phyloP scores from a whole-genome alignment of 2,888 invertebrate species.

The Melangyna quadrimaculata region DNA sequence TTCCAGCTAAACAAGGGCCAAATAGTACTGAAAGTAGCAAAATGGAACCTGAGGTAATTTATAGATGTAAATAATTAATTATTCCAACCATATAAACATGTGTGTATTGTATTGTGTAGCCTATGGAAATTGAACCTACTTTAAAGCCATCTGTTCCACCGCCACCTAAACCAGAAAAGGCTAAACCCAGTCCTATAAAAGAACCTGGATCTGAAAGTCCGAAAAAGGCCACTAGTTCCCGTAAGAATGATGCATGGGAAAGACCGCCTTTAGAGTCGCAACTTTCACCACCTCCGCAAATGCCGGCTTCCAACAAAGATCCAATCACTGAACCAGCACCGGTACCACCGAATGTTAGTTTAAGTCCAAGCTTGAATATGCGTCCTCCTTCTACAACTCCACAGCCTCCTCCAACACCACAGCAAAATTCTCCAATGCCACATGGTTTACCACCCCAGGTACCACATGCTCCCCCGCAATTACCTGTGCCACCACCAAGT shows the following conservation, averaged over 20 bases:
- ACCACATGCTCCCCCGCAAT: conserved; percentile 35
- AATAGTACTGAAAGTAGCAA: conserved; percentile 74
- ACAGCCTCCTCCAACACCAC: conserved; percentile 49
- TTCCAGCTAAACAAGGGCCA: conserved; percentile 28
- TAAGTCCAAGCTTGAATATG: conserved; percentile 70
- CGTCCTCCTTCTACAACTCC: conserved; percentile 49
- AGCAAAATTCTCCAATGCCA: conserved; percentile 60
- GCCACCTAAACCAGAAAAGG: conserved; percentile 71
- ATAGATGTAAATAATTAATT: conserved; percentile 61
- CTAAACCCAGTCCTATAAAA: conserved; percentile 18
- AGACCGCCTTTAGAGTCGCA: conserved; percentile 75
- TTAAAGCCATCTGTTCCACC: conserved; percentile 78
- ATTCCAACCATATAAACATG: conserved; percentile 28
- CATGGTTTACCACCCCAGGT: conserved; percentile 40
- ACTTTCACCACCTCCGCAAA: conserved; percentile 82
- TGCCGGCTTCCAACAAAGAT: conserved; percentile 83
- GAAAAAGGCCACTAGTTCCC: conserved; percentile 14
- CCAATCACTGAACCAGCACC: conserved; percentile 11
- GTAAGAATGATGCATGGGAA: conserved; percentile 57
- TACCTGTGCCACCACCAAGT: conserved; percentile 50
- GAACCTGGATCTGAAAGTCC: conserved; percentile 34
- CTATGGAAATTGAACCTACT: conserved; percentile 79
- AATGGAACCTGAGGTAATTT: conserved; percentile 77
- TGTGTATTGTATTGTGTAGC: conserved; percentile 47
- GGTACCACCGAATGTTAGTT: conserved; percentile 6